Evolutionary conservation across 2,888 invertebrate genomes (phyloP).

Genomic region (Alloscopus bannaensis): DNA sequence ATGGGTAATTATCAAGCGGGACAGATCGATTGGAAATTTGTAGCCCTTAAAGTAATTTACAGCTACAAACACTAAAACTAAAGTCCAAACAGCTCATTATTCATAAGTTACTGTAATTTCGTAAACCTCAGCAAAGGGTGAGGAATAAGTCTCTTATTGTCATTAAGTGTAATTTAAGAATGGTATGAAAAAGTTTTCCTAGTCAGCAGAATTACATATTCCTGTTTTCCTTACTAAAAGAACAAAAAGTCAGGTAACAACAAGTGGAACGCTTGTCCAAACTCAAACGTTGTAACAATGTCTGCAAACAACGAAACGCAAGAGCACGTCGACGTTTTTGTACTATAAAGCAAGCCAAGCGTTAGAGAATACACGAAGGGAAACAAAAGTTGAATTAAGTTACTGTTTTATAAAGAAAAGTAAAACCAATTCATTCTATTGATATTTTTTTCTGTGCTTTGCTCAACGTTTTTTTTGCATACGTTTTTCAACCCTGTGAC

Average conservation of each 20-base stretch:
- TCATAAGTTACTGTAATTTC: too few species aligned
- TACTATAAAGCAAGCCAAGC: slow-evolving; percentile 14
- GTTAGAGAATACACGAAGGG: not conserved
- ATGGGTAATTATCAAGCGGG: too few species aligned
- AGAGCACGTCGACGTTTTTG: not conserved
- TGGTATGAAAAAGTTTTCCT: not conserved
- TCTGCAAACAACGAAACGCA: not conserved
- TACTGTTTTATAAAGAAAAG: not conserved
- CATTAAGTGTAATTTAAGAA: not conserved
- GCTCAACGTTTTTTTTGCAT: not conserved
- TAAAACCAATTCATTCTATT: not conserved
- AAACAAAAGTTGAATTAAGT: not conserved
- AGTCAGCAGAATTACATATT: slow-evolving; percentile 9
- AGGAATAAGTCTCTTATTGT: not conserved
- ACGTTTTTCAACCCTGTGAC: not conserved
- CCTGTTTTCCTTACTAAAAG: not conserved
- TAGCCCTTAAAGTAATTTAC: too few species aligned
- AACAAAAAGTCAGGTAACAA: not conserved
- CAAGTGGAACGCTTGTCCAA: not conserved
- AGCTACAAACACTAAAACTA: too few species aligned
- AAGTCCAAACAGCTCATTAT: too few species aligned
- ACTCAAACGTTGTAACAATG: too few species aligned
- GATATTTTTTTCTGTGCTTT: slow-evolving; percentile 1
- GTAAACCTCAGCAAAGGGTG: too few species aligned
- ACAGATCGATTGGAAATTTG: too few species aligned